These are phyloP conservation scores for Pitta sordida DNA, from an alignment of 2,113 vertebrate species.

Conservation along the genomic window DNA sequence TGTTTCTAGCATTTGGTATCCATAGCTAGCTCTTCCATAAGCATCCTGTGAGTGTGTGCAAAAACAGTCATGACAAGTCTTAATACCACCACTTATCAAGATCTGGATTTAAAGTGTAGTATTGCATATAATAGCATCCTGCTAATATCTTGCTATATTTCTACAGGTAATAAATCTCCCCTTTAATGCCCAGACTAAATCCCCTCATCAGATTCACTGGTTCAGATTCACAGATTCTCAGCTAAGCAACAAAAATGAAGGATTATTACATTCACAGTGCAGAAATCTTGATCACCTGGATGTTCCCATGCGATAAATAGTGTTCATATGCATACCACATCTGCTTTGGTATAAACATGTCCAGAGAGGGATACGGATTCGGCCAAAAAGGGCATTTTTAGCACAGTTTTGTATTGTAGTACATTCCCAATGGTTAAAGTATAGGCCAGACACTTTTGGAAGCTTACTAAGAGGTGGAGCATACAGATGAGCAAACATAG, in stretches of 20 bases:
- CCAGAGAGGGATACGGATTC: background rate
- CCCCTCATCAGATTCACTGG: background rate
- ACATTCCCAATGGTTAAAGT: background rate
- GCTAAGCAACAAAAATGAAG: slow-evolving; percentile 1
- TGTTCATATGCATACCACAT: slow-evolving; percentile 31
- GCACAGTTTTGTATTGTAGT: background rate
- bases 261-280: background rate
- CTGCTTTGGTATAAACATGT: background rate
- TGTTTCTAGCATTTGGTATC: background rate
- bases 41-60: background rate
- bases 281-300: slow-evolving; percentile 7
- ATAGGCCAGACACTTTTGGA: background rate
- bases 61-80: slow-evolving; percentile 37
- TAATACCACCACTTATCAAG: background rate
- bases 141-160: slow-evolving; percentile 37
- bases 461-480: background rate
- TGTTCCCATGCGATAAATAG: background rate
- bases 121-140: background rate
- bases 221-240: background rate
- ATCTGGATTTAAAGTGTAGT: background rate
- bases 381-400: background rate
- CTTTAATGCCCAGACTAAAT: background rate
- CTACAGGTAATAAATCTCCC: slow-evolving; percentile 16
- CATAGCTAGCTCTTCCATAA: background rate
- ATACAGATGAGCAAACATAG: background rate